Base-by-base conservation (phyloP, 2,797 vertebrate species). In the Clarias fuscus region DNA sequence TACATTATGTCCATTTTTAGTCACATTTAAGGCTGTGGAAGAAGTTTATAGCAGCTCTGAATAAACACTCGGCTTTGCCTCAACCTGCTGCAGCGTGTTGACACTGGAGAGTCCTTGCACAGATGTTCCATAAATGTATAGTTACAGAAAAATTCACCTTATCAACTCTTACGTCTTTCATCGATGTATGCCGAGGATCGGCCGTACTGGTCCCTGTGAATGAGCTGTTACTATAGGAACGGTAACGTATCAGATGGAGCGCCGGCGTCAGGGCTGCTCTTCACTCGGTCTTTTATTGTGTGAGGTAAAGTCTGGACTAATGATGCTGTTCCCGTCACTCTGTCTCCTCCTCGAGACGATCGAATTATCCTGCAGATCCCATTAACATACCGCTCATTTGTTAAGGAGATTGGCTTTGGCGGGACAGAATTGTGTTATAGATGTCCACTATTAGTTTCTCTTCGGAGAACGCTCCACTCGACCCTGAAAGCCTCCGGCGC, bases 331-430 rank as follows among this genome's bases (percentile, higher is more conserved):
- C 33, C 30, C 62, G 65, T 67, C 79, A 82, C 62, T 82, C 62
- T 82, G n/a, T n/a, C 24, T 20, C 27, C 27, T 27, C n/a, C 53
- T 33, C n/a, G 18, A 22, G 76, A 75, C 2, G 58, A 75, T 43
- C n/a, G 56, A 84, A 64, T 76, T 86, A 82, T 67, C 24, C 37
- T 53, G 37, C 77, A 53, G 76, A n/a, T 64, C 58, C 37, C 58
- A 81, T 85, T 80, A 81, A 62, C 84, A 62, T 80, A 80, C 62
- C 37, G 77, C 33, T 65, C 78, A 75, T 82, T 86, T 76, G 59
- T 75, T 65, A 86, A 73, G 71, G 61, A 82, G 80, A 82, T 75
- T 72, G 70, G 82, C 70, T 75, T 73, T 62, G 43, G 79, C 43
- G 68, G 70, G 43, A 75, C 22, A 6, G 61, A 56, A 82, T 82